Base-by-base conservation (phyloP, 2,888 invertebrate species). In the Xanthia togata region DNA sequence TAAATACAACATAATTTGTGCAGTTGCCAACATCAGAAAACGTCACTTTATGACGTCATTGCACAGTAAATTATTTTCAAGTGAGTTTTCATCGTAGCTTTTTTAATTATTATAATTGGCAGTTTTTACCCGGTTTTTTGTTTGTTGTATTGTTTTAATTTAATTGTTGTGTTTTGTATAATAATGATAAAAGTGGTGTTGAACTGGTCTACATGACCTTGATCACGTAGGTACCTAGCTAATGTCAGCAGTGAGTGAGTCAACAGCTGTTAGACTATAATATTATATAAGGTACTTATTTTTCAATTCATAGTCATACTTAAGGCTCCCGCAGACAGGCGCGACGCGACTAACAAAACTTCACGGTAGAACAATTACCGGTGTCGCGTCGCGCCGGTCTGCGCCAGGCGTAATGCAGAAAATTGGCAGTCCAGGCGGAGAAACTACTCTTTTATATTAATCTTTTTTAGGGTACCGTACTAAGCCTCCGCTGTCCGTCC, bases 41-140 rank as follows among this genome's bases (percentile, higher is more conserved):
- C 67, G 64, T 69, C 63, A 71, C 6, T 23, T 12, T 31, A 71
- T 79, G 38, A 53, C 67, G 23, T 83, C 2, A 67, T 44, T 23
- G 0, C 23, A 4, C n/a, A 11, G 8, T 59, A 17, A 55, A 59
- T 44, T 55, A 68, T 50, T 68, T 70, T 44, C 1, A 11, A 69
- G 70, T 75, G 84, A 84, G 70, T 81, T 84, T 81, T 53, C 8
- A 41, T 69, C 41, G 85, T 84, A 70, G 4, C 17, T 14, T 35
- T 50, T 63, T 70, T 55, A n/a, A n/a, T n/a, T 67, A 47, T 57
- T 50, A 14, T 31, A 67, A 70, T 38, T 78, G 55, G 35, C 53
- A 31, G 17, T 73, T 80, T 55, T 73, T 57, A 9, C 38, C 57
- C 47, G 31, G 80, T 68, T 70, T 78, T 68, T 78, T 64, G 12